Evolutionary conservation across 2,888 invertebrate genomes (phyloP).

Genomic region (Agrochola litura): DNA sequence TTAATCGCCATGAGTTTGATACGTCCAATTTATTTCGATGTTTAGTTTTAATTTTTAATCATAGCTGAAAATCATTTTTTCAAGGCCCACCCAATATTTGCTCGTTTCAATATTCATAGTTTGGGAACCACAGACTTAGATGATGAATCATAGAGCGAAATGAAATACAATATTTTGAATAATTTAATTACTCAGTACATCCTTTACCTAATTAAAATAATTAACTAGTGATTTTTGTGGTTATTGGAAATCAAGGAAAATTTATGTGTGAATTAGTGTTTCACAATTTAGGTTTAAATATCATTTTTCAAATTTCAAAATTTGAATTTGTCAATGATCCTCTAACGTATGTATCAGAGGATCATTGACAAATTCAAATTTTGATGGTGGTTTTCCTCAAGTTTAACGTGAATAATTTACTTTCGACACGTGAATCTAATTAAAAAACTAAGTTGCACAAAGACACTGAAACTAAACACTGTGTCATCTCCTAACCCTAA

Average conservation of each 20-base stretch:
- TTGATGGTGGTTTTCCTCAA: conserved; percentile 12
- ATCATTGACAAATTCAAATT: not conserved
- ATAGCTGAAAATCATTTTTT: too few species aligned
- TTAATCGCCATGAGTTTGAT: too few species aligned
- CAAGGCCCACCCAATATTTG: too few species aligned
- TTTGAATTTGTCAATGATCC: too few species aligned
- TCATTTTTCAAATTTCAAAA: too few species aligned
- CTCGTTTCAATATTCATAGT: too few species aligned
- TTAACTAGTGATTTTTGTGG: not conserved
- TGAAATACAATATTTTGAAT: not conserved
- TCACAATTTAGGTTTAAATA: not conserved
- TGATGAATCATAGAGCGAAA: not conserved
- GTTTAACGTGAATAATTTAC: conserved; percentile 3
- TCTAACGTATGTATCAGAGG: too few species aligned
- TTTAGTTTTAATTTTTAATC: too few species aligned
- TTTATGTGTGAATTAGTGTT: not conserved
- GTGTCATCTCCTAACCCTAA: not conserved
- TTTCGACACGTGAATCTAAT: not conserved
- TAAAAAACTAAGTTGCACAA: not conserved
- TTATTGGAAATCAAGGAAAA: not conserved
- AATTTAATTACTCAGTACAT: not conserved
- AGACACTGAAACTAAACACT: not conserved
- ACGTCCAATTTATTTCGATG: too few species aligned
- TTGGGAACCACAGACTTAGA: not conserved
- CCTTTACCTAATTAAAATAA: not conserved